Evolutionary conservation across 2,888 invertebrate species (phyloP), one percentile per base, ranked within the genome.

Genomic region (Drosophila atripex): DNA sequence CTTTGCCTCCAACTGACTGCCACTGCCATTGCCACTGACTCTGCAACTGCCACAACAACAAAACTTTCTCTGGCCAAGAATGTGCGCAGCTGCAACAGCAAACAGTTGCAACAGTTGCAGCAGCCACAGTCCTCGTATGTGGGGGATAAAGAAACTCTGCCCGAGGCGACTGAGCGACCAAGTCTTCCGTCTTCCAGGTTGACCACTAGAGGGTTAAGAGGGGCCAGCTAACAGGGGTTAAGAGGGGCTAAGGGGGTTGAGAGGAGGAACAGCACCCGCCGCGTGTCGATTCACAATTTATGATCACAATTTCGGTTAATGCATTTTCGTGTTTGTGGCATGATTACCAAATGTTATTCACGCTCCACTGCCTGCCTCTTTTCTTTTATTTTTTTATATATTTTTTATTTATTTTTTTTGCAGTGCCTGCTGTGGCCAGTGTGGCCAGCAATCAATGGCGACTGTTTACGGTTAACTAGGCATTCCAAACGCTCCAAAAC

Each of bases 231-330:
- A n/a, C n/a, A n/a, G n/a, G n/a, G n/a, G n/a, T n/a, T n/a, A n/a
- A n/a, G n/a, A n/a, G n/a, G n/a, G n/a, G n/a, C n/a, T n/a, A n/a
- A n/a, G n/a, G n/a, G n/a, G n/a, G n/a, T n/a, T n/a, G n/a, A n/a
- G n/a, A n/a, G n/a, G 47, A 64, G 71, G 53, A 61, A 59, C 68
- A 64, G 66, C 76, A 61, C 70, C 76, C 57, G 59, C 70, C 85
- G 84, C 82, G 84, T 84, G 86, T 86, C 88, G 88, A 89, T 89
- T 88, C 85, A 88, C 90, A 90, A 90, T 90, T 90, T 90, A 90
- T 90, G 90, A 90, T 90, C 90, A 86, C 90, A 90, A 90, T 90
- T 90, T 90, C 90, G 87, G 90, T 90, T 90, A 90, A 90, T 90
- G 90, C 90, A 90, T 90, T 90, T 90, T 89, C 90, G 88, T 90